These are phyloP conservation scores for Lineus longissimus DNA, from an alignment of 1,140 invertebrate species.

Conservation along the genomic window DNA sequence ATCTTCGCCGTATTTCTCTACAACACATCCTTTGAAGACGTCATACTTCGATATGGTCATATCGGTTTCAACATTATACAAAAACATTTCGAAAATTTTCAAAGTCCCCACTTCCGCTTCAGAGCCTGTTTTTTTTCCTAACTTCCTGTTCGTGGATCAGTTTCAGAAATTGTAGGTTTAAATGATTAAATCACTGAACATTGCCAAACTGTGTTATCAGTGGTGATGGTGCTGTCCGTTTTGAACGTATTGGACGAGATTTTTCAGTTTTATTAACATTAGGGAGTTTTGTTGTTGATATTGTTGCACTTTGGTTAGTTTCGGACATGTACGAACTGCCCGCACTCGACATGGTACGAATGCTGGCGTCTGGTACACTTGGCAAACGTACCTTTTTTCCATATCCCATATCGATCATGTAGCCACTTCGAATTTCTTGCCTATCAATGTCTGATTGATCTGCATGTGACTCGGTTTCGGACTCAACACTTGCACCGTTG, in stretches of 20 bases:
- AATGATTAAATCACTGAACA: background rate
- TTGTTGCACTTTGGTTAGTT: slow-evolving; percentile 3
- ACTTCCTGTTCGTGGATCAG: background rate
- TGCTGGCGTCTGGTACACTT: slow-evolving; percentile 7
- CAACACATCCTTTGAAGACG: background rate
- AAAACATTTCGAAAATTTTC: slow-evolving; percentile 3
- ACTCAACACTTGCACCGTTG: background rate
- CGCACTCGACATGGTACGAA: background rate
- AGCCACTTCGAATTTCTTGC: background rate
- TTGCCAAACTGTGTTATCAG: slow-evolving; percentile 6
- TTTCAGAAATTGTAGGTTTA: background rate
- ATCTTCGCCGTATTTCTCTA: slow-evolving; percentile 5
- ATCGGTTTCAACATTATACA: slow-evolving; percentile 5
- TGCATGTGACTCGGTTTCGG: slow-evolving; percentile 1
- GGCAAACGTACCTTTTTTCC: slow-evolving; percentile 8
- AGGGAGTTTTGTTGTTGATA: background rate
- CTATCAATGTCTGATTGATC: slow-evolving; percentile 3
- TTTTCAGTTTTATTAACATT: background rate
- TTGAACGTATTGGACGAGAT: background rate
- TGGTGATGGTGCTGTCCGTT: background rate
- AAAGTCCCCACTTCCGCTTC: background rate
- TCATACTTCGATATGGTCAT: slow-evolving; percentile 3
- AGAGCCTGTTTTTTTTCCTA: background rate
- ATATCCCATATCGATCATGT: slow-evolving; percentile 4
- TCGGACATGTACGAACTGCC: background rate